Base-by-base conservation (phyloP, 2,797 vertebrate genomes). In the Sebastes kiyomatsui region DNA sequence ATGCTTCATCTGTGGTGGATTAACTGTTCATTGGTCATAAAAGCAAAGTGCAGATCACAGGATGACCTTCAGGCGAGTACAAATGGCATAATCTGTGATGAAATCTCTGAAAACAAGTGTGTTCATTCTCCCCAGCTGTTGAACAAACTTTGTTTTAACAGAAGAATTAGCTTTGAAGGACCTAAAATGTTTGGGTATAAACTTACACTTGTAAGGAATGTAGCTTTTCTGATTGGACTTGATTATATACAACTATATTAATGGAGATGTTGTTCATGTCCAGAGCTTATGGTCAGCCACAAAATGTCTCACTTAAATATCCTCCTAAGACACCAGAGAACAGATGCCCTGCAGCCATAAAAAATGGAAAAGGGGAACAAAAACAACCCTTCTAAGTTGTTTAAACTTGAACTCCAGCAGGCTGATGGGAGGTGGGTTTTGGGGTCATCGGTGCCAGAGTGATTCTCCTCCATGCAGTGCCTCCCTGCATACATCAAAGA, bases 321-420 rank as follows among this genome's bases (percentile, higher is more conserved):
- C 64, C 71, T 77, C 23, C 42, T 69, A 35, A 67, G 54, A 79
- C 72, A 88, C 87, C 74, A 83, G 66, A 86, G 77, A 87, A 54
- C 87, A 87, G 77, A 90, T 87, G 18, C 46, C 74, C 46, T 23
- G 78, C 52, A 68, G 58, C 38, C 67, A 58, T 38, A n/a, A 71
- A 69, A 75, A 74, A 61, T 38, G 35, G 35, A 79, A 72, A 46
- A 49, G 33, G 75, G 76, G 59, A 80, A 89, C 79, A 80, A 87
- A 91, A 92, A 87, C 81, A 90, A 86, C 78, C 69, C 58, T 54
- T 85, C 69, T 88, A 61, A 87, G 80, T 92, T 93, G 88, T 92
- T 93, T 91, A 92, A 92, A 94, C 92, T 93, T 95, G 91, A 93
- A 94, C 93, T 92, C 88, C 79, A 71, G 71, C 79, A 67, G 80